Base-by-base conservation (phyloP, 2,888 invertebrate genomes). In the Pristionchus japonicus region DNA sequence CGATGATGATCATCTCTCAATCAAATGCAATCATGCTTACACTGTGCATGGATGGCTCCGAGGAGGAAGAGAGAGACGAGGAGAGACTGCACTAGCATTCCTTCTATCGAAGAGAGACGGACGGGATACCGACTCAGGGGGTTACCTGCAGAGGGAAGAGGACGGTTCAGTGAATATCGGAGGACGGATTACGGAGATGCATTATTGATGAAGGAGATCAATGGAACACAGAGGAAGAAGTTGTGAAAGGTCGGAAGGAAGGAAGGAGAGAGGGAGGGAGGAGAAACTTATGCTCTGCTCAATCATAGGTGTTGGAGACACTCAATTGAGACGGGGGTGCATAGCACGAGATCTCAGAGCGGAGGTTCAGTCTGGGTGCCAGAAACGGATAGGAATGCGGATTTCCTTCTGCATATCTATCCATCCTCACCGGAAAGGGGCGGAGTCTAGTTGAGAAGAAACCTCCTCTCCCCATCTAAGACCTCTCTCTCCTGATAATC, bases 371-470 rank as follows among this genome's bases (percentile, higher is more conserved):
- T 61, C 27, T 27, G 27, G 27, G 61, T 27, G 61, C 11, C 13
- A 61, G 27, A 61, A 52, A 52, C 23, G 52, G 23, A 27, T 61
- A 61, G 27, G 61, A 61, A n/a, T 61, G 61, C 61, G 61, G 61
- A 61, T 61, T 1, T 61, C 61, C 61, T 27, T 61, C 61, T 27
- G 61, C 27, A 27, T 61, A n/a, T 61, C 61, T 27, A 27, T 52
- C 52, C 23, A 52, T 52, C 61, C 61, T 61, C 34, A 70, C 34
- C 70, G 70, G 70, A 70, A 70, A 13, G 9, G 70, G 70, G 70
- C 70, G 70, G 70, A 70, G 70, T 70, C 70, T 70, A 31, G 70
- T 70, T 70, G 70, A n/a, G 67, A 67, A 49, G 70, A 70, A 70
- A 70, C 70, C 70, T 70, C 34, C 31, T 61, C 61, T 27, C 70